A percentile compares a stretch with the other conserved stretches of the same genome.
phyloP scores from a whole-genome alignment of 2,797 vertebrate genomes.

The Clarias platycephalus region DNA sequence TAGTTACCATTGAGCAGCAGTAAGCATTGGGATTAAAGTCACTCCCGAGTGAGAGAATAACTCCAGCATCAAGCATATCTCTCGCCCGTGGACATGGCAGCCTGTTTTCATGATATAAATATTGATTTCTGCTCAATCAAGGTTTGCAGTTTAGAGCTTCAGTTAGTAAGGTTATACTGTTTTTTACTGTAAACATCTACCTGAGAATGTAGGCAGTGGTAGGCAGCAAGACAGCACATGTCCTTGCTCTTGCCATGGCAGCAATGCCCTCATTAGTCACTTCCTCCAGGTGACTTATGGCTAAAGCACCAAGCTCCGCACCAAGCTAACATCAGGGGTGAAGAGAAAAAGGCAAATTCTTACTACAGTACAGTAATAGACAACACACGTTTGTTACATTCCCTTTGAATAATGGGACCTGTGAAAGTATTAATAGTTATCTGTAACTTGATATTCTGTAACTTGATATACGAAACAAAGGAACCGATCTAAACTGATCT shows the following conservation, averaged over 20 bases:
- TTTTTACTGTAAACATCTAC: slow-evolving; percentile 63
- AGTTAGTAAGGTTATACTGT: neutral
- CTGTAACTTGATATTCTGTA: neutral
- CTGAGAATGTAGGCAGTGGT: slow-evolving; percentile 96
- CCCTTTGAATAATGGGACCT: neutral
- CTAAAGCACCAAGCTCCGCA: slow-evolving; percentile 77
- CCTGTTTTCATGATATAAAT: slow-evolving; percentile 62
- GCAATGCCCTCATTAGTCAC: slow-evolving; percentile 85
- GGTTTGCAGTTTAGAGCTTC: neutral
- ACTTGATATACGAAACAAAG: neutral
- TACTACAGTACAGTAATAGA: neutral
- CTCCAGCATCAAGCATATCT: slow-evolving; percentile 91
- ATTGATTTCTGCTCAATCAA: neutral
- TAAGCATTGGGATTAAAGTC: slow-evolving; percentile 99
- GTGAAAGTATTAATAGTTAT: neutral
- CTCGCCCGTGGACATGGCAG: slow-evolving; percentile 89
- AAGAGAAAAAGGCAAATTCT: neutral
- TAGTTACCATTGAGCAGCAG: slow-evolving; percentile 94
- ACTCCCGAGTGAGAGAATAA: slow-evolving; percentile 93
- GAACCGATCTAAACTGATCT: neutral
- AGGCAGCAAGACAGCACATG: slow-evolving; percentile 86
- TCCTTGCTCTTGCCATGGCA: slow-evolving; percentile 81
- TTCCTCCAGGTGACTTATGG: slow-evolving; percentile 96
- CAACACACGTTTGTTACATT: neutral
- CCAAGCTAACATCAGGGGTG: slow-evolving; percentile 64